Conservation (phyloP, 2,113 vertebrate species). For the Lipotes vexillifer region DNA sequence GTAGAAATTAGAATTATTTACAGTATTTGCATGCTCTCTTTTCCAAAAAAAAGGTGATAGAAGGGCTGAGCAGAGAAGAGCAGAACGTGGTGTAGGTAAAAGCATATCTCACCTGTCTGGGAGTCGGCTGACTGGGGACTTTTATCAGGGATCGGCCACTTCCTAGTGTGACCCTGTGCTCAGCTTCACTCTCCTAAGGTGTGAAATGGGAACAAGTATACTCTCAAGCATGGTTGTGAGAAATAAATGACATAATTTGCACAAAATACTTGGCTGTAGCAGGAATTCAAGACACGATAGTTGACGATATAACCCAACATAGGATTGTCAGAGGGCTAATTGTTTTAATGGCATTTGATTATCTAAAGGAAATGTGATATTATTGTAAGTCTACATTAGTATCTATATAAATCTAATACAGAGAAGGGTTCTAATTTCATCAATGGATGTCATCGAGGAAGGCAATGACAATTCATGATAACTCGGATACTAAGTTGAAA, state of each 20-base stretch:
- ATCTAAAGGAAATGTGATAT: constrained; percentile 13
- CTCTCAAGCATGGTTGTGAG: not conserved
- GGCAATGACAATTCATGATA: not conserved
- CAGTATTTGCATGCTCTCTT: not conserved
- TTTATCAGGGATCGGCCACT: not conserved
- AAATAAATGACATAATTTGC: not conserved
- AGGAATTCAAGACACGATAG: not conserved
- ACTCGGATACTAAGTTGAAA: not conserved
- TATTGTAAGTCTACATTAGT: not conserved
- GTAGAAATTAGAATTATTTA: constrained; percentile 33
- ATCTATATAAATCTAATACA: constrained; percentile 18
- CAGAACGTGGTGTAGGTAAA: not conserved
- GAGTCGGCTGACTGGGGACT: not conserved
- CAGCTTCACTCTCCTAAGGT: not conserved
- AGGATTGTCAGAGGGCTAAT: constrained; percentile 1
- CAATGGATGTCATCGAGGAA: not conserved
- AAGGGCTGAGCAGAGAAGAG: not conserved
- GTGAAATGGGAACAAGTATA: not conserved
- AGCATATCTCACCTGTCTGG: not conserved
- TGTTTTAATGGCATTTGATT: not conserved
- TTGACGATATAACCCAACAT: not conserved
- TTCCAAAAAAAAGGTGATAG: not conserved
- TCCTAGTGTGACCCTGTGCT: not conserved
- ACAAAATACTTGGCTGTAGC: not conserved
- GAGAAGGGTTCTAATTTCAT: not conserved